Percentiles rank a stretch among this genome's conserved stretches.
These are phyloP conservation scores for Gymnocypris eckloni DNA, from an alignment of 2,797 vertebrate genomes.

Conservation along the genomic window DNA sequence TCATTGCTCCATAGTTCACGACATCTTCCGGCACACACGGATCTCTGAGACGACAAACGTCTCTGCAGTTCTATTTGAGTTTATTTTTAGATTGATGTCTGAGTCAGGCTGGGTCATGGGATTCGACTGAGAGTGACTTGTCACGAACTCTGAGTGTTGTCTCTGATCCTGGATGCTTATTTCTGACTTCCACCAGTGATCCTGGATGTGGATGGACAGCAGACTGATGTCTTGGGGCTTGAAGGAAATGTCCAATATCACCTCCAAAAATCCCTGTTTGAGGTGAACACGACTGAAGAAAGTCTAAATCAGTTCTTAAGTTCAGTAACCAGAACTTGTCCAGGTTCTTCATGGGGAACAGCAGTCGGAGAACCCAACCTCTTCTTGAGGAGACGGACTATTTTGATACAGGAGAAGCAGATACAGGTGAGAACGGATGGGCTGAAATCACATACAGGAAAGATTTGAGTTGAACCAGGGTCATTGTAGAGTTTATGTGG, in stretches of 20 bases:
- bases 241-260: constrained; percentile 8
- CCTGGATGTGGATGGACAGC: constrained; percentile 2
- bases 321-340: background rate
- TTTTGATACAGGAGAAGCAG: constrained; percentile 69
- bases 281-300: background rate
- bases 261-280: background rate
- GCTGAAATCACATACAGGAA: background rate
- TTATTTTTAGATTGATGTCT: constrained; percentile 48
- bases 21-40: background rate
- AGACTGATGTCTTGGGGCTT: background rate
- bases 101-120: constrained; percentile 53
- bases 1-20: background rate
- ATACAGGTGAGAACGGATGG: constrained; percentile 71
- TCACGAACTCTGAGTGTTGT: background rate
- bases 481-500: background rate
- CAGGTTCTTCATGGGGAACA: constrained; percentile 76
- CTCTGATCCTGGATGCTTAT: constrained; percentile 12
- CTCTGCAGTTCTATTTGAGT: constrained; percentile 11
- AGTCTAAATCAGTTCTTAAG: background rate
- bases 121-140: constrained; percentile 43
- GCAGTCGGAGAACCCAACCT: constrained; percentile 74
- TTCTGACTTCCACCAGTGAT: background rate
- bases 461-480: background rate
- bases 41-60: background rate
- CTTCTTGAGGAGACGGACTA: constrained; percentile 72